Evolutionary conservation across 64 coral and sea anemone species (phyloP).

Genomic region (Orbicella faveolata): DNA sequence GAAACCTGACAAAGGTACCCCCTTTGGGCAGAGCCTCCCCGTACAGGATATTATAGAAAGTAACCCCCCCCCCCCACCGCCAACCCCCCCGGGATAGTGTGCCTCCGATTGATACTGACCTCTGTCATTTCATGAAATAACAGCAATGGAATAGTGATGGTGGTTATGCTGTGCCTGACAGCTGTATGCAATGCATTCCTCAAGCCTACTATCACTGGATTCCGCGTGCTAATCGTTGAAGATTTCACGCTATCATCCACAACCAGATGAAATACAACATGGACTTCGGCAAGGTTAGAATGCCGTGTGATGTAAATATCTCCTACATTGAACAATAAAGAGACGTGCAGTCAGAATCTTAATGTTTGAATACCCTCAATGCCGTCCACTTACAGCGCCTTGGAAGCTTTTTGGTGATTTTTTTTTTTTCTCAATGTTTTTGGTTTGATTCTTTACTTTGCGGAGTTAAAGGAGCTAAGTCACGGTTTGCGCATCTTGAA

Average conservation of each 20-base stretch:
- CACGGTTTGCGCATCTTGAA: no score
- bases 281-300: conserved; percentile 88
- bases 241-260: conserved; percentile 87
- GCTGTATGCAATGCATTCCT: conserved; percentile 87
- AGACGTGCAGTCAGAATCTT: neutral
- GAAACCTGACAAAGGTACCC: no score
- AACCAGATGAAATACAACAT: conserved; percentile 94
- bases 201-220: conserved; percentile 81
- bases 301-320: conserved; percentile 96
- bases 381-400: no score
- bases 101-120: conserved; percentile 22
- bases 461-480: no score
- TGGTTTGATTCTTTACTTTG: no score
- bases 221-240: conserved; percentile 68
- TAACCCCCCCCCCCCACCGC: no score
- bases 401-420: no score
- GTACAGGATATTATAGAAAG: no score
- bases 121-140: conserved; percentile 97
- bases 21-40: no score
- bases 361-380: neutral
- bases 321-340: conserved; percentile 40
- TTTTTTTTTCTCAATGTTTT: no score
- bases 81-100: no score
- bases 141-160: conserved; percentile 88
- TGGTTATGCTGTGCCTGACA: conserved; percentile 85